Evolutionary conservation across 1,140 invertebrate genomes (phyloP), one percentile per base, ranked within the genome.

Genomic region (Popillia japonica): DNA sequence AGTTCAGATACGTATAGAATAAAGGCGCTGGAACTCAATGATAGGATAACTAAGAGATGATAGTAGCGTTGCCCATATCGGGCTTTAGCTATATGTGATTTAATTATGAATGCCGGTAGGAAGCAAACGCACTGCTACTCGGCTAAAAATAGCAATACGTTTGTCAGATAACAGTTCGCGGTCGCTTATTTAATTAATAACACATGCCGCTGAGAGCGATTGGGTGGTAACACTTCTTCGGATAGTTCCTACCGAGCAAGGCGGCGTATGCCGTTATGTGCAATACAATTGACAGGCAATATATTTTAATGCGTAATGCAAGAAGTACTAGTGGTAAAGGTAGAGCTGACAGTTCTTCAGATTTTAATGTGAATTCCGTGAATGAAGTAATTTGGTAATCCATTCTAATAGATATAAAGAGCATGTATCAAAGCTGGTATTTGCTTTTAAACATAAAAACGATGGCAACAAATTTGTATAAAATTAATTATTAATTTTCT

Each of bases 261-360:
- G 14, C 22, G 61, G 22, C 61, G 14, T 68, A 14, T 27, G 23
- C 20, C 61, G 61, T 68, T 68, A 68, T 68, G 6, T 2, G 6
- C 61, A 34, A 68, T 8, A 27, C 22, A 68, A 61, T 27, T 68
- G 23, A 68, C 22, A 68, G 22, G 17, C 8, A 68, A 68, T 23
- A 27, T 27, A 68, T 68, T 68, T 20, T 68, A 22, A 68, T 27
- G 61, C 61, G 61, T 34, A 68, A 68, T 68, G 61, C 61, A 68
- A 68, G 61, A 68, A 68, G 23, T 22, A 10, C 6, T 68, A 68
- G 22, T 68, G 22, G 61, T 68, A 34, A 34, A 2, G 27, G 27
- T 34, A 4, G 4, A 34, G 27, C 27, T 34, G 27, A 4, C 27
- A 34, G 27, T 34, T 34, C 27, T 34, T 34, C 27, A 34, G 27